Conservation (phyloP, 2,113 vertebrate species). For the Aphyosemion australe region DNA sequence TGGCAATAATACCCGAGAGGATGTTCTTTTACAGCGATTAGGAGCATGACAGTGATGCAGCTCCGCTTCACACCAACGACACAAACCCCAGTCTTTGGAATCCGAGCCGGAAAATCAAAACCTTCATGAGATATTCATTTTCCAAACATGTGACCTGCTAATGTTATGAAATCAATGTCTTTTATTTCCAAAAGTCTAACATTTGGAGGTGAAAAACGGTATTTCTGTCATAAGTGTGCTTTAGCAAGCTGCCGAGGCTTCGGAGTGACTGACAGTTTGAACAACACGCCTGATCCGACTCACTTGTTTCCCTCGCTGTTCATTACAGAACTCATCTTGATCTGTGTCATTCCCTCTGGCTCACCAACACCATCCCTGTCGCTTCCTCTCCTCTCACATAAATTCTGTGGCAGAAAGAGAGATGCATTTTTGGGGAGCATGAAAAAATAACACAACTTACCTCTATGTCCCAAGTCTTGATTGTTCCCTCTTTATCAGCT, state of each 20-base stretch:
- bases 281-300: conserved; percentile 31
- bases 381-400: not conserved
- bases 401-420: no score
- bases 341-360: conserved; percentile 14
- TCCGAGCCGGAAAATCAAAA: conserved; percentile 53
- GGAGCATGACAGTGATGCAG: conserved; percentile 58
- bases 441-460: conserved; percentile 23
- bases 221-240: conserved; percentile 18
- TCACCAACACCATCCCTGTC: not conserved
- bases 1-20: conserved; percentile 61
- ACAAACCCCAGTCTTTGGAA: conserved; percentile 24
- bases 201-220: no score
- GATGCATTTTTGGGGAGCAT: no score
- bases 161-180: not conserved
- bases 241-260: conserved; percentile 14
- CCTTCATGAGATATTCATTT: conserved; percentile 22
- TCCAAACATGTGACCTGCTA: not conserved
- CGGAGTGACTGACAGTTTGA: conserved; percentile 28
- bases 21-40: conserved; percentile 60
- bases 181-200: not conserved
- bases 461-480: conserved; percentile 78
- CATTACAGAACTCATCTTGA: conserved; percentile 26
- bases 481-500: conserved; percentile 73
- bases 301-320: conserved; percentile 15
- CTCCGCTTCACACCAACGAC: conserved; percentile 19